Conservation (phyloP, 2,888 invertebrate species). For the Drosophila tripunctata region DNA sequence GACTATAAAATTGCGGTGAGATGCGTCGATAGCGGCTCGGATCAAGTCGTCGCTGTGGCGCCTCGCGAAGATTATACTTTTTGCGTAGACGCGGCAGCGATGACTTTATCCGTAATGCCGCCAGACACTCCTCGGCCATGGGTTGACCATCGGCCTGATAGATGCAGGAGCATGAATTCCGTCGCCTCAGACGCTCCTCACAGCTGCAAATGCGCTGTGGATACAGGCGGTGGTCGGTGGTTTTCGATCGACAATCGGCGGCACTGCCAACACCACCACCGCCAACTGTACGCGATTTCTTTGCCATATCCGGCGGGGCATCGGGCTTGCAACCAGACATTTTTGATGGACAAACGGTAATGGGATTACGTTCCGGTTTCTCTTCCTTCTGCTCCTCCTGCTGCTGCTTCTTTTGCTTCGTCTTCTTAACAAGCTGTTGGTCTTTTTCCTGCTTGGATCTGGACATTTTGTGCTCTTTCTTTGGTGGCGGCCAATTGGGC, state of each 20-base stretch:
- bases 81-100: slow-evolving; percentile 38
- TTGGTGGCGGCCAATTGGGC: neutral
- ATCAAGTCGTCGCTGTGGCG: slow-evolving; percentile 51
- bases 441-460: neutral
- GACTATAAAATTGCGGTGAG: slow-evolving; percentile 70
- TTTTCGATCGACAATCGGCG: neutral
- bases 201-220: slow-evolving; percentile 24
- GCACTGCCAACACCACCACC: too few species aligned
- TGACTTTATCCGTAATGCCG: slow-evolving; percentile 23
- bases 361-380: neutral
- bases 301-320: neutral
- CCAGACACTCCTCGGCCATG: slow-evolving; percentile 45
- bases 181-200: neutral
- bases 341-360: neutral
- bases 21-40: slow-evolving; percentile 65
- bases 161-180: slow-evolving; percentile 11
- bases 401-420: neutral
- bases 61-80: slow-evolving; percentile 39
- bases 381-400: neutral
- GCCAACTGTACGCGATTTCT: neutral
- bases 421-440: too few species aligned
- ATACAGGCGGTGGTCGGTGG: slow-evolving; percentile 5
- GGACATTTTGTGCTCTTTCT: neutral
- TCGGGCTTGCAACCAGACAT: neutral
- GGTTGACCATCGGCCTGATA: slow-evolving; percentile 64